A percentile compares a stretch with the other conserved stretches of the same genome.
Conservation (phyloP, 2,113 vertebrate species). For the Zonotrichia leucophrys region DNA sequence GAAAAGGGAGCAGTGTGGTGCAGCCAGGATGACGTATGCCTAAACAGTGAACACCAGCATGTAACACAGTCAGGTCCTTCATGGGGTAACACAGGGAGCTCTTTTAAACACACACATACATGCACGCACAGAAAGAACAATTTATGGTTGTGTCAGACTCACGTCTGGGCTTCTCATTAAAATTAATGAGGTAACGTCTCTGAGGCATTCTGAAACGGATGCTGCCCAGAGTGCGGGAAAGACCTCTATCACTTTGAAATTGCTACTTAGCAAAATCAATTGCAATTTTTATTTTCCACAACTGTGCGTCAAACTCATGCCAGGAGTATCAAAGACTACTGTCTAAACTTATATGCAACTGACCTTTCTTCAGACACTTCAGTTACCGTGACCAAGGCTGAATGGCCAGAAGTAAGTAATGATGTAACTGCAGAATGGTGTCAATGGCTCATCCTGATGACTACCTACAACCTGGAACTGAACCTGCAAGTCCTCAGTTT, state of each 20-base stretch:
- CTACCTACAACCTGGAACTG: neutral
- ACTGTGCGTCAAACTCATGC: neutral
- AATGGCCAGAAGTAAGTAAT: neutral
- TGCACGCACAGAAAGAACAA: conserved; percentile 27
- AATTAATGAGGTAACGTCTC: conserved; percentile 75
- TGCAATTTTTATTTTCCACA: neutral
- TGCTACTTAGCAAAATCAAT: conserved; percentile 8
- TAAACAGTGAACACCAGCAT: neutral
- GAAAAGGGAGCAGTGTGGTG: conserved; percentile 46
- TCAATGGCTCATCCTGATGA: neutral
- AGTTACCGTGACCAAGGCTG: neutral
- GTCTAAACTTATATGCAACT: neutral
- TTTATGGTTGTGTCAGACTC: conserved; percentile 67
- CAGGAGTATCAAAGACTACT: neutral
- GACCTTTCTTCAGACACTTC: neutral
- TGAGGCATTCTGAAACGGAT: conserved; percentile 51
- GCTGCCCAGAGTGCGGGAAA: neutral
- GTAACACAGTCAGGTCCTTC: conserved; percentile 56
- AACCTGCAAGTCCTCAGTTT: neutral
- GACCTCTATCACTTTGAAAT: conserved; percentile 12
- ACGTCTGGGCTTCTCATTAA: conserved; percentile 71
- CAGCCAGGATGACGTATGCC: conserved; percentile 35
- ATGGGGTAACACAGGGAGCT: conserved; percentile 51
- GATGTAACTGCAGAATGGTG: neutral
- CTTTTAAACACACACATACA: conserved; percentile 1